Base-by-base conservation (phyloP, 37 sponge, comb jelly and placozoan genomes). In the Bolinopsis microptera region DNA sequence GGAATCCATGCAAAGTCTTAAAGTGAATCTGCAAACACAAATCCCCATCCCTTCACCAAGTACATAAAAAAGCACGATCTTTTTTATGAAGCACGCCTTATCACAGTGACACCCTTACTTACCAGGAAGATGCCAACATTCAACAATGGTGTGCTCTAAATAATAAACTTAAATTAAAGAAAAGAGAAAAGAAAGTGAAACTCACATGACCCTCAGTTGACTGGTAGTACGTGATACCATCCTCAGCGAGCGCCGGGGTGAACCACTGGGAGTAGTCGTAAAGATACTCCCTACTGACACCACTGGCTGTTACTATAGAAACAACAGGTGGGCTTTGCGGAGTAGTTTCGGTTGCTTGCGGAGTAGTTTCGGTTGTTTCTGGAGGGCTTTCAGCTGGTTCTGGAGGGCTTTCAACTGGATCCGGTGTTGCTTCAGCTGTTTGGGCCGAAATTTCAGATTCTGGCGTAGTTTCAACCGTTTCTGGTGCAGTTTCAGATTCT, bases 201-300 rank as follows among this genome's bases (percentile, higher is more conserved):
- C 90, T 86, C 61, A 86, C 90, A 86, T 86, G 24, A 1, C 90
- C 90, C 32, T 86, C 90, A 0, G 90, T 86, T n/a, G 90, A 39
- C 61, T 40, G 90, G 28, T 86, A 86, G 26, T 86, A 86, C 0
- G 90, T 86, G 3, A 86, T 38, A n/a, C 90, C 90, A 39, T 86
- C 90, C 3, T 39, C 61, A 36, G 61, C 90, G 0, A 30, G 18
- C 0, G 39, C 48, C 9, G 25, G 31, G 3, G 37, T 35, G 28
- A 86, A 86, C 90, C 90, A 86, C 36, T 28, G 8, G 22, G 90
- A n/a, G 31, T 86, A 86, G 36, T 86, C 90, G 90, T 86, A 86
- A 16, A 86, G 90, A 38, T 86, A 86, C 41, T 86, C 24, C 80
- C 32, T 28, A 3, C 32, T 80, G 8, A 37, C 32, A 32, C 37